Evolutionary conservation across 2,113 vertebrate species (phyloP).

Genomic region (Actinemys pallida): DNA sequence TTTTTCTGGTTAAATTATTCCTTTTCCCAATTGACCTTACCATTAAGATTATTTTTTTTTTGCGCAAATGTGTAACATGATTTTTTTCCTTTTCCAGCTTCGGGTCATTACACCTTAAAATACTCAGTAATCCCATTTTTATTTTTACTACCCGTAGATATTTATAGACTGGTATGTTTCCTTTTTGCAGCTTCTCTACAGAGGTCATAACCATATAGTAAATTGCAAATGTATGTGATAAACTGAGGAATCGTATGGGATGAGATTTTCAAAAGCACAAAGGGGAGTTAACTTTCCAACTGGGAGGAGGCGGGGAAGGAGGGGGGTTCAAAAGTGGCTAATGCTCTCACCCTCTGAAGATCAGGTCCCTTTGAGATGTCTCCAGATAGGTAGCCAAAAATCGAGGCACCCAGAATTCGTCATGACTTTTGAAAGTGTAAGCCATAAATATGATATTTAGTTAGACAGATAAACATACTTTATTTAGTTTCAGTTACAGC

Average conservation of each 20-base stretch:
- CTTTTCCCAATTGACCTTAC: conserved; percentile 1
- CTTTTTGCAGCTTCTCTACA: neutral
- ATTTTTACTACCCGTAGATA: neutral
- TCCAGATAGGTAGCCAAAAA: neutral
- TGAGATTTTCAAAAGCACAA: neutral
- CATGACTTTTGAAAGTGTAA: neutral
- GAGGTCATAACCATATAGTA: neutral
- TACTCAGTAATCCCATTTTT: neutral
- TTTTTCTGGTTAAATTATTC: neutral
- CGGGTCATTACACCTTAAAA: conserved; percentile 9
- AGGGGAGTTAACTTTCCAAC: neutral
- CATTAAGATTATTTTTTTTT: neutral
- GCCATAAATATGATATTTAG: neutral
- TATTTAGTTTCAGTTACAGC: neutral
- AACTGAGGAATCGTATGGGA: neutral
- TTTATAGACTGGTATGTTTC: neutral
- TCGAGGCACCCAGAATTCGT: neutral
- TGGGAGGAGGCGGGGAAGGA: neutral
- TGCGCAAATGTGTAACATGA: neutral
- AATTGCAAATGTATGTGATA: neutral
- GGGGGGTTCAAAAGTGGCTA: neutral
- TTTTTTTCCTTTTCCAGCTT: conserved; percentile 33
- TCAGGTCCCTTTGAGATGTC: neutral
- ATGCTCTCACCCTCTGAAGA: neutral
- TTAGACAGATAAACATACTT: neutral